Base-by-base conservation (phyloP, 2,888 invertebrate species). In the Drosophila rellima region DNA sequence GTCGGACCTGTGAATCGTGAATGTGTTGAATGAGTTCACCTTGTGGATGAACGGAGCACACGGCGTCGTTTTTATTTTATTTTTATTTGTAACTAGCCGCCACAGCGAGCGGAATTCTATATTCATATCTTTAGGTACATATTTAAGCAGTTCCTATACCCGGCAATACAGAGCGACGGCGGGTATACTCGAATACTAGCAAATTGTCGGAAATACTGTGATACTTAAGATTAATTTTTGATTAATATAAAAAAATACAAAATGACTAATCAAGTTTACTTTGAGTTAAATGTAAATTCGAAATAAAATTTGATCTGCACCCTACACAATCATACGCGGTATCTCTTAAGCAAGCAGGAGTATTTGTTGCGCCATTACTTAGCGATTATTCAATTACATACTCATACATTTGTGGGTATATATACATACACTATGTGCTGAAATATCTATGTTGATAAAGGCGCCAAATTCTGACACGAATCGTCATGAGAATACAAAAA, bases 41-140 rank as follows among this genome's bases (percentile, higher is more conserved):
- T 74, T 68, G 74, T 48, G 40, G 40, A 31, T 69, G 56, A 69
- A 78, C 74, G 52, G 52, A 55, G 23, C 37, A 56, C 63, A 62
- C 67, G 56, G 60, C 60, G 76, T 61, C 65, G 56, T 48, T 65
- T 65, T 45, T 64, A 48, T 67, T 23, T 10, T 62, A 11, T 57
- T 83, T 57, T 10, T 17, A 65, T 67, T 66, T 84, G 78, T 87
- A 87, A 82, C 85, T 71, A 70, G 39, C 76, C 56, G 62, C 59
- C 48, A 56, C 35, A 45, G 63, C 50, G 56, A 44, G 61, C 65
- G 57, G 55, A 55, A 69, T 78, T 83, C 71, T 78, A 77, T 67
- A 47, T 70, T 76, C 56, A 70, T 74, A 74, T 76, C 56, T 66
- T 29, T 73, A 20, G 60, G 48, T 44, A 35, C 48, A 39, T 39